phyloP scores from a whole-genome alignment of 2,797 vertebrate genomes.

The Meda fulgida region DNA sequence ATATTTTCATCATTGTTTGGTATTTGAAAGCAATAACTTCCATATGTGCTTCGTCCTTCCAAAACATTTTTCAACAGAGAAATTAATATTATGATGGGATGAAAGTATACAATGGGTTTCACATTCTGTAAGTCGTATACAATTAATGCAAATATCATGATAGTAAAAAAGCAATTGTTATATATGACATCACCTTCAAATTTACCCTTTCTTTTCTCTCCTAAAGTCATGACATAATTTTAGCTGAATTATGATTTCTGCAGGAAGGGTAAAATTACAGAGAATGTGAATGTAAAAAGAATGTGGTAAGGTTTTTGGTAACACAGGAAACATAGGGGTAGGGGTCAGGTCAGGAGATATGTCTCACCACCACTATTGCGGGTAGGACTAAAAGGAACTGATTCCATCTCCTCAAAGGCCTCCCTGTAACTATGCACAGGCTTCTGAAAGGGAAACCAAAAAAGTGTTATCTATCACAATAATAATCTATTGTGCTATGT shows the following conservation, averaged over 20 bases:
- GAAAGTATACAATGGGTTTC: not conserved
- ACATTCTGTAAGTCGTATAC: not conserved
- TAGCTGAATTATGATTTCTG: conserved; percentile 28
- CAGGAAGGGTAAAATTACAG: conserved; percentile 74
- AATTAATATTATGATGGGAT: not conserved
- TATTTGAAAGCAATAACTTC: not conserved
- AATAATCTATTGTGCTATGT: not conserved
- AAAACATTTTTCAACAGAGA: not conserved
- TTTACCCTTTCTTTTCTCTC: not conserved
- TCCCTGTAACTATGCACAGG: conserved; percentile 92
- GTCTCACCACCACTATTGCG: conserved; percentile 84
- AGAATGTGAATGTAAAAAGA: conserved; percentile 79
- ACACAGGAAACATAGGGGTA: conserved; percentile 75
- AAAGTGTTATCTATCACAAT: not conserved
- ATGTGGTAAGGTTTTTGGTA: conserved; percentile 78
- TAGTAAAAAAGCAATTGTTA: not conserved
- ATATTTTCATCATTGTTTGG: not conserved
- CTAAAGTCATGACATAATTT: not conserved
- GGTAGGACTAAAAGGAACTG: conserved; percentile 75
- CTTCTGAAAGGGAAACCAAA: conserved; percentile 73
- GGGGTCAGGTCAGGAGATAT: conserved; percentile 73
- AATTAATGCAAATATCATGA: not conserved
- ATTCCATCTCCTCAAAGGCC: conserved; percentile 86
- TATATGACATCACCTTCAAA: not conserved
- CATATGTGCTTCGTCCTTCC: not conserved